Conservation (phyloP, 2,797 vertebrate species). For the Paedocypris micromegethes region DNA sequence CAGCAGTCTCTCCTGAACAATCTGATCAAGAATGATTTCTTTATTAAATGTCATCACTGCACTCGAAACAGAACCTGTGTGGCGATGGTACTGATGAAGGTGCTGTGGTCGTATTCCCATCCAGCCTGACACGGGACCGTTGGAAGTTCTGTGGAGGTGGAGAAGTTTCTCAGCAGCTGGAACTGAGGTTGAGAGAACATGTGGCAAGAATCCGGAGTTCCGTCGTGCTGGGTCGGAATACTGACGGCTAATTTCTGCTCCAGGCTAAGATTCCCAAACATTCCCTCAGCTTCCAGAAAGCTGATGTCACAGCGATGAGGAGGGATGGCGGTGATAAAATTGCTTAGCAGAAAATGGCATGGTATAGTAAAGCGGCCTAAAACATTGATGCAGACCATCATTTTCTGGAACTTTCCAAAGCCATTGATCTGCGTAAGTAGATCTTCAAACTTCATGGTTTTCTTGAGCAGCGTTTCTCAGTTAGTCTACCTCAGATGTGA, state of each 20-base stretch:
- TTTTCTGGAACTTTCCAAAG: constrained; percentile 81
- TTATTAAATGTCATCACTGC: neutral
- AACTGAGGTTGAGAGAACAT: constrained; percentile 70
- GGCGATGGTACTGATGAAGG: constrained; percentile 78
- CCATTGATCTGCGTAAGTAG: constrained; percentile 73
- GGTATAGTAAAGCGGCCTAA: constrained; percentile 75
- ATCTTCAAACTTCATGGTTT: constrained; percentile 81
- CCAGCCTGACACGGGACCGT: constrained; percentile 69
- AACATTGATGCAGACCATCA: constrained; percentile 68
- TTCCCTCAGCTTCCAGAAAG: constrained; percentile 48
- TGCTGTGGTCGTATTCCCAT: constrained; percentile 79
- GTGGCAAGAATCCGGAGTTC: constrained; percentile 71
- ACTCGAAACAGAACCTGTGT: constrained; percentile 72
- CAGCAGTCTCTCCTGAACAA: neutral
- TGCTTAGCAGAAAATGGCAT: constrained; percentile 81
- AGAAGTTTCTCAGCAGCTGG: constrained; percentile 59
- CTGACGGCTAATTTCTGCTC: constrained; percentile 63
- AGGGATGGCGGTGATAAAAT: constrained; percentile 79
- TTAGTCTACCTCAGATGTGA: neutral
- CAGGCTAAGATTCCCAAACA: constrained; percentile 68
- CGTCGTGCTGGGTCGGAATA: constrained; percentile 69
- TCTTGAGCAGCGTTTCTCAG: neutral
- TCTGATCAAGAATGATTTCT: too few relatives aligned
- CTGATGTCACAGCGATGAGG: constrained; percentile 75
- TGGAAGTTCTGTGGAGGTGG: constrained; percentile 31